These are phyloP conservation scores for Pachyramphus minor DNA, from an alignment of 2,113 vertebrate genomes.

Conservation along the genomic window DNA sequence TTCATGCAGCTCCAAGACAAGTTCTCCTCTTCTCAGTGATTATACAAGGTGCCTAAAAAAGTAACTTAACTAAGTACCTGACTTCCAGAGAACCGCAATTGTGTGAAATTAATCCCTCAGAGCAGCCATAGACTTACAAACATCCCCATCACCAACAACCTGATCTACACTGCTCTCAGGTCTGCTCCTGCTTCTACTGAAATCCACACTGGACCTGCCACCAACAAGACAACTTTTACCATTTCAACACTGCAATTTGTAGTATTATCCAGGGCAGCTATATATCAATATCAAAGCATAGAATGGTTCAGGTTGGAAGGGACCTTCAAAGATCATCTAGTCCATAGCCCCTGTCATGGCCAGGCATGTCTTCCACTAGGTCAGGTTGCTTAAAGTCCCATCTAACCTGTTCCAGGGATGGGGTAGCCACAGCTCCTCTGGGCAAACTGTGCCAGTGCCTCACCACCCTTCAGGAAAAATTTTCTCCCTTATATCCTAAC, in stretches of 20 bases:
- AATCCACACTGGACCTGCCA: not conserved
- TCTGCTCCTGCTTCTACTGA: not conserved
- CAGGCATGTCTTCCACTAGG: not conserved
- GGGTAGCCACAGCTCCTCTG: not conserved
- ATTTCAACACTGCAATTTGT: not conserved
- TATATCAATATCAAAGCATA: not conserved
- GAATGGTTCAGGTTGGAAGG: not conserved
- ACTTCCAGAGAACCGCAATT: not conserved
- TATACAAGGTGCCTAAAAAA: not conserved
- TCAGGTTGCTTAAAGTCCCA: not conserved
- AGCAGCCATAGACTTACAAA: not conserved
- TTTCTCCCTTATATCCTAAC: not conserved
- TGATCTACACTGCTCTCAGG: not conserved
- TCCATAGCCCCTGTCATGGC: not conserved
- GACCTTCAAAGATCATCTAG: not conserved
- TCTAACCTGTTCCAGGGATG: not conserved
- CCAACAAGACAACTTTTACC: not conserved
- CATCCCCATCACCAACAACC: not conserved
- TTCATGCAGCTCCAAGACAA: not conserved
- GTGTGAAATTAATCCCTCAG: not conserved
- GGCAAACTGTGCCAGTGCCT: not conserved
- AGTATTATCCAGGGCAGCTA: not conserved
- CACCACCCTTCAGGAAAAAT: not conserved
- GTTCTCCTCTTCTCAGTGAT: not conserved
- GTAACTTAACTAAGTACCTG: not conserved